Evolutionary conservation across 2,113 vertebrate species (phyloP).

Genomic region (Melierax canorus): DNA sequence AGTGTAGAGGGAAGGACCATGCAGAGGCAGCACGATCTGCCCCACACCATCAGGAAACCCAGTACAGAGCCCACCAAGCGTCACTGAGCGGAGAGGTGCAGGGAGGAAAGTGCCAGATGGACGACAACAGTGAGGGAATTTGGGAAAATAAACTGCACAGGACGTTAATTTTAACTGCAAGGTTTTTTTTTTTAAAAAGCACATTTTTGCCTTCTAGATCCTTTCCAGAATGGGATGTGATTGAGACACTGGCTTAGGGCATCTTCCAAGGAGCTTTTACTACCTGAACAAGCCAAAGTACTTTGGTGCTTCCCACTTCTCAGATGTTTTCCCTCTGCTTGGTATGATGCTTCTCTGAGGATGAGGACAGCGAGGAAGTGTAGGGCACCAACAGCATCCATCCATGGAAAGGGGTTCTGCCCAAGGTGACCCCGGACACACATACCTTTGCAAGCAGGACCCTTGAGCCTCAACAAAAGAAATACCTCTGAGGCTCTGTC

Average conservation of each 20-base stretch:
- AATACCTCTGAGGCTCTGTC: neutral
- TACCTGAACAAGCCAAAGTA: neutral
- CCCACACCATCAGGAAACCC: neutral
- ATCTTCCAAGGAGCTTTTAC: neutral
- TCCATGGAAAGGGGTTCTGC: neutral
- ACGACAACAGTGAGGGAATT: neutral
- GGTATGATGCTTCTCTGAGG: neutral
- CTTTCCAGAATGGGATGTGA: neutral
- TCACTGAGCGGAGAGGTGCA: neutral
- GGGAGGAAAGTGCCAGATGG: neutral
- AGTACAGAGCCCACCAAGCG: neutral
- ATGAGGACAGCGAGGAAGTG: neutral
- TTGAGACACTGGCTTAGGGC: neutral
- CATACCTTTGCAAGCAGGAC: neutral
- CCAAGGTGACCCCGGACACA: neutral
- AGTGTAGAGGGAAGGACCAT: accelerated
- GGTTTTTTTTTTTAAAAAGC: accelerated
- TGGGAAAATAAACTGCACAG: neutral
- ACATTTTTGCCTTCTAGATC: neutral
- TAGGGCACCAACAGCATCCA: neutral
- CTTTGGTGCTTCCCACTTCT: neutral
- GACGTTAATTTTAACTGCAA: neutral
- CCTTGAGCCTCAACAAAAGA: neutral
- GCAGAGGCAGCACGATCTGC: neutral
- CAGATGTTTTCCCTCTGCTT: neutral